These are phyloP conservation scores for Epinephelus fuscoguttatus DNA, from an alignment of 2,113 vertebrate species.

Conservation along the genomic window DNA sequence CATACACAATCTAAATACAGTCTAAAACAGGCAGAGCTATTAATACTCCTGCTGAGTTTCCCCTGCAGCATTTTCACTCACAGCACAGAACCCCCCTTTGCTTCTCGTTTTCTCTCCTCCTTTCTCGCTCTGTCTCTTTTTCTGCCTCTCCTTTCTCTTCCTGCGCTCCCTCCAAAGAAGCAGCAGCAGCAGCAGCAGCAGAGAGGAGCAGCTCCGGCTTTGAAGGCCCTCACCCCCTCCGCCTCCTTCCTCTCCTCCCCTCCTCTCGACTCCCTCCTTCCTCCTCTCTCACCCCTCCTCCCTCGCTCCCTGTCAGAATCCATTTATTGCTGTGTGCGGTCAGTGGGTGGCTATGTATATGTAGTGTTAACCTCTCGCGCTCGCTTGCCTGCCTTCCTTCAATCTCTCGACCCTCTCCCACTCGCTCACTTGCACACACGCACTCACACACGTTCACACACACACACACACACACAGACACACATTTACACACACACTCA, in stretches of 20 bases:
- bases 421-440: slow-evolving; percentile 12
- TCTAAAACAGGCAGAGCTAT: slow-evolving; percentile 65
- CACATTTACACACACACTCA: slow-evolving; percentile 29
- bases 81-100: slow-evolving; percentile 48
- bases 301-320: slow-evolving; percentile 70
- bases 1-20: slow-evolving; percentile 54
- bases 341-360: slow-evolving; percentile 77
- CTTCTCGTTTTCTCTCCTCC: slow-evolving; percentile 13
- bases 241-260: neutral
- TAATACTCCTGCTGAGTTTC: slow-evolving; percentile 71
- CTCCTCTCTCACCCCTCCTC: slow-evolving; percentile 34
- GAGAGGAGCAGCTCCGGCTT: slow-evolving; percentile 57
- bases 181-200: slow-evolving; percentile 14
- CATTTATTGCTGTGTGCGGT: slow-evolving; percentile 75
- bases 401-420: slow-evolving; percentile 50
- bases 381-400: slow-evolving; percentile 63
- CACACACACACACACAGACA: neutral
- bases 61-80: slow-evolving; percentile 61
- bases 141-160: slow-evolving; percentile 21
- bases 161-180: neutral
- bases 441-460: neutral
- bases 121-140: slow-evolving; percentile 19
- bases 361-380: slow-evolving; percentile 73
- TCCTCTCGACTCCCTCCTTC: slow-evolving; percentile 2
- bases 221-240: slow-evolving; percentile 46